Conservation (phyloP, 2,797 vertebrate species). For the Siniperca undulata region DNA sequence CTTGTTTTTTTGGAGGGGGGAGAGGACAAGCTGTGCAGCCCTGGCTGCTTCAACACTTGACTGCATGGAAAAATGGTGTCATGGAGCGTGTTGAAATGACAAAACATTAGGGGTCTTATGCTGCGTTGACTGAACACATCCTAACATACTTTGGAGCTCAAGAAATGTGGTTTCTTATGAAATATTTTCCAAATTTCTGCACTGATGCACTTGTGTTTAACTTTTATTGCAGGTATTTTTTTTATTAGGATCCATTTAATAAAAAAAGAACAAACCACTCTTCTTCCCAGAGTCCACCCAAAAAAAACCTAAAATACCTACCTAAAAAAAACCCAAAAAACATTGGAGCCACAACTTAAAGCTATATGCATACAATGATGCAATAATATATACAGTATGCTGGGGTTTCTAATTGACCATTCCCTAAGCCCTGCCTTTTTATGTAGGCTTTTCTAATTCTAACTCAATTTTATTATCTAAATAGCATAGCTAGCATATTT, state of each 20-base stretch:
- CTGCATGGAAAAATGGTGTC: slow-evolving; percentile 66
- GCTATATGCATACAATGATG: too few relatives aligned
- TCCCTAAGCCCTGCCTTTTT: background rate
- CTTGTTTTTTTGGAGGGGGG: slow-evolving; percentile 70
- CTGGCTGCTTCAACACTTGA: slow-evolving; percentile 74
- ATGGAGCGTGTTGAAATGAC: slow-evolving; percentile 70
- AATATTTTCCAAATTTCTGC: slow-evolving; percentile 10
- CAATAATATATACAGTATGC: background rate
- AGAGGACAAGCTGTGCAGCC: slow-evolving; percentile 78
- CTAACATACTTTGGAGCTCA: slow-evolving; percentile 15
- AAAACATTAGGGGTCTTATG: slow-evolving; percentile 68
- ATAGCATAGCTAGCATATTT: too few relatives aligned
- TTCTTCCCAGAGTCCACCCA: too few relatives aligned
- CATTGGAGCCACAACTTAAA: too few relatives aligned
- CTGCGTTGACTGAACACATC: slow-evolving; percentile 39
- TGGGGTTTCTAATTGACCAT: background rate
- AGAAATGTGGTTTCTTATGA: background rate
- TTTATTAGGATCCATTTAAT: background rate
- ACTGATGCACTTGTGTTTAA: background rate
- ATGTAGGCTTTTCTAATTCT: background rate
- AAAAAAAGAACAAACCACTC: background rate
- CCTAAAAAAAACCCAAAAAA: background rate
- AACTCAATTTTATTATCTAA: too few relatives aligned
- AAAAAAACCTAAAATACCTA: too few relatives aligned
- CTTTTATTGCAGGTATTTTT: background rate